Percentiles rank a stretch among this genome's conserved stretches.
phyloP scores from a whole-genome alignment of 2,797 vertebrate species.

The Jordanella pulchra region DNA sequence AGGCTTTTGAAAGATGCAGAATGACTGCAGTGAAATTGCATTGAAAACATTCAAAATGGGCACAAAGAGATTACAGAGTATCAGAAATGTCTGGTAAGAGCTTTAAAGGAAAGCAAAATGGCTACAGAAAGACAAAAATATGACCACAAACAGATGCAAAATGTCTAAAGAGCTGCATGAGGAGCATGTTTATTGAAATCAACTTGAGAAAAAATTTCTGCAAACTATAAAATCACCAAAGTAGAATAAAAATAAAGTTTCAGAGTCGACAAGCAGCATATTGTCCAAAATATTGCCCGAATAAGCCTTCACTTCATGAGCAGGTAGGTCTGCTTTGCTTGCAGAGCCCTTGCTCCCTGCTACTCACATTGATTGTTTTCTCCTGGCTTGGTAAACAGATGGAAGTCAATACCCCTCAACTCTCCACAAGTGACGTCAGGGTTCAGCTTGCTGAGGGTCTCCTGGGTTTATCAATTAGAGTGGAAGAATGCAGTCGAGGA shows the following conservation, averaged over 20 bases:
- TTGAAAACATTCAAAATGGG: neutral
- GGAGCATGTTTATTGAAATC: neutral
- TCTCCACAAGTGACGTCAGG: slow-evolving; percentile 58
- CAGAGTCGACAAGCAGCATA: slow-evolving; percentile 18
- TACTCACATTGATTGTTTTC: slow-evolving; percentile 68
- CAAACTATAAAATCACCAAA: neutral
- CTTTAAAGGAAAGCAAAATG: neutral
- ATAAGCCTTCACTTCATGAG: slow-evolving; percentile 47
- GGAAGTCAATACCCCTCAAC: slow-evolving; percentile 57
- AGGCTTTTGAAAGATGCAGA: neutral
- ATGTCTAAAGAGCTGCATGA: neutral
- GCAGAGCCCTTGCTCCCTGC: slow-evolving; percentile 34
- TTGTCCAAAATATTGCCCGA: slow-evolving; percentile 19
- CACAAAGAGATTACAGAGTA: neutral
- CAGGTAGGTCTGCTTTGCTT: slow-evolving; percentile 55
- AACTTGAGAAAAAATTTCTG: neutral
- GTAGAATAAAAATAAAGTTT: slow-evolving; percentile 1
- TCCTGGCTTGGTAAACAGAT: slow-evolving; percentile 56
- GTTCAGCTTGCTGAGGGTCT: slow-evolving; percentile 50
- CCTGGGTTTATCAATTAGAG: slow-evolving; percentile 65
- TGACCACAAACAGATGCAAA: neutral
- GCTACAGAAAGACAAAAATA: neutral
- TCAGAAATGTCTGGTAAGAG: neutral
- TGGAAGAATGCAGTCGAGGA: slow-evolving; percentile 58
- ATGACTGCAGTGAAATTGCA: neutral